These are phyloP conservation scores for Odontomachus brunneus DNA, from an alignment of 1,140 invertebrate genomes.

Conservation along the genomic window DNA sequence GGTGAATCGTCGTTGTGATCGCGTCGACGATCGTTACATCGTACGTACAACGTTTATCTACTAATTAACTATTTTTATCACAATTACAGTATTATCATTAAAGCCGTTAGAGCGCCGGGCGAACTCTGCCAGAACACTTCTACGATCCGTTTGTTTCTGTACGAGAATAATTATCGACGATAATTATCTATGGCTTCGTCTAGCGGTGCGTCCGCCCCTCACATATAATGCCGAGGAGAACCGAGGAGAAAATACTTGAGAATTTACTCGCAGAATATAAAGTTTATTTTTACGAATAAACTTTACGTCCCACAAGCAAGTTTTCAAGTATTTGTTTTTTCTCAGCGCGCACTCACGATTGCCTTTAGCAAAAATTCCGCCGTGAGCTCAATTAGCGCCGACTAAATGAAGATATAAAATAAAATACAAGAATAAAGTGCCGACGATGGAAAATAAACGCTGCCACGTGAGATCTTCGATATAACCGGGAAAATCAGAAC, in stretches of 20 bases:
- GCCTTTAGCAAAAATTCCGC: conserved; percentile 23
- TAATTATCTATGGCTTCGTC: conserved; percentile 3
- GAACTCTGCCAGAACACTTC: conserved; percentile 44
- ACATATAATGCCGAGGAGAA: no score
- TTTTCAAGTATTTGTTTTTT: no score
- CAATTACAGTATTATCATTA: conserved; percentile 76
- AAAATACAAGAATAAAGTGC: no score
- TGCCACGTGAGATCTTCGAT: not conserved
- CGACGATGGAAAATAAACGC: not conserved
- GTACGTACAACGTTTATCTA: conserved; percentile 45
- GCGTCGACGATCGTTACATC: conserved; percentile 58
- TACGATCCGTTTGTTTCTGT: conserved; percentile 33
- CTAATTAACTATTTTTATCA: conserved; percentile 74
- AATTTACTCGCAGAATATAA: no score
- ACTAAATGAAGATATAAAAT: no score
- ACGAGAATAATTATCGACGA: conserved; percentile 33
- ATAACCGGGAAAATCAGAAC: no score
- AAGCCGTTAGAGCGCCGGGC: conserved; percentile 55
- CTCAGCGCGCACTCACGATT: conserved; percentile 16
- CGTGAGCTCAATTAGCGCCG: not conserved
- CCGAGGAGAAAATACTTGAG: no score
- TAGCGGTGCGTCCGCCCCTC: not conserved
- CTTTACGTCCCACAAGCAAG: no score
- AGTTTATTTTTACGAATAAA: no score
- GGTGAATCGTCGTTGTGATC: conserved; percentile 51